Evolutionary conservation across 2,888 invertebrate species (phyloP).

Genomic region (Synanthedon formicaeformis): DNA sequence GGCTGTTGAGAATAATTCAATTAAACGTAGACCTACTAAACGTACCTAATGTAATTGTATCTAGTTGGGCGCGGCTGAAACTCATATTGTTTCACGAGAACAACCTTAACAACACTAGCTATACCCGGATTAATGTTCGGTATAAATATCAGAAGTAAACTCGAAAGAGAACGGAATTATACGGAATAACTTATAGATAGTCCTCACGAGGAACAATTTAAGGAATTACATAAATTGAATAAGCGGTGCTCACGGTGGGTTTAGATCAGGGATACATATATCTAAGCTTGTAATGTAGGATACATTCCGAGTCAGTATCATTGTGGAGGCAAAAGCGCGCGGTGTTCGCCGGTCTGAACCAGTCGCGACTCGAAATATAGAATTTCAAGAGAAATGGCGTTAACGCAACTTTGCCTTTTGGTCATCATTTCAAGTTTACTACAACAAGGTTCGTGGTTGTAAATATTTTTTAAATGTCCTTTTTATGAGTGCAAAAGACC

Average conservation of each 20-base stretch:
- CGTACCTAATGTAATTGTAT: neutral
- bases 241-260: conserved; percentile 24
- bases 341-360: conserved; percentile 33
- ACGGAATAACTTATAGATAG: neutral
- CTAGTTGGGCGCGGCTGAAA: neutral
- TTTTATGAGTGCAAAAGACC: no score
- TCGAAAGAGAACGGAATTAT: neutral
- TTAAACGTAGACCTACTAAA: neutral
- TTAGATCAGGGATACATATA: conserved; percentile 20
- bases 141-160: neutral
- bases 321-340: conserved; percentile 13
- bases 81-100: neutral
- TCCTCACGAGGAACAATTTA: neutral
- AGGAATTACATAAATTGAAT: conserved; percentile 44
- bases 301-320: conserved; percentile 10
- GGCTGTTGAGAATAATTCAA: no score
- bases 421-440: conserved; percentile 58
- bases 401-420: conserved; percentile 42
- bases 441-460: conserved; percentile 46
- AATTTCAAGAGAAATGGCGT: conserved; percentile 33
- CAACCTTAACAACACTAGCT: neutral
- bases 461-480: no score
- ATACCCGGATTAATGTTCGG: neutral
- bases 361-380: conserved; percentile 17
- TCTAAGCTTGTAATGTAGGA: conserved; percentile 9